Evolutionary conservation across 2,888 invertebrate genomes (phyloP), one percentile per base, ranked within the genome.

Genomic region (Druceiella hillmani): DNA sequence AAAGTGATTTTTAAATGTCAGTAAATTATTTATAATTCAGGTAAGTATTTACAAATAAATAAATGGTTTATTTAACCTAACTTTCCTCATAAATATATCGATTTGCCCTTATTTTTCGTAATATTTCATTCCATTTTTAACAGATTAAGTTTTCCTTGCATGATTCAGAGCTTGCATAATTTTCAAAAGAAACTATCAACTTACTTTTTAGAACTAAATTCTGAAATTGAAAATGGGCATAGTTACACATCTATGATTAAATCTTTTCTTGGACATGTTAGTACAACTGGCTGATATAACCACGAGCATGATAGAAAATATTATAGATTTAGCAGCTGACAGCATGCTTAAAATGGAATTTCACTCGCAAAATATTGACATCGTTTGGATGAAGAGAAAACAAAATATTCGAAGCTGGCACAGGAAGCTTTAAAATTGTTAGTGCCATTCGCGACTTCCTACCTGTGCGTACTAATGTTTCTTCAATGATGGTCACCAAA

Each of bases 161-260:
- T n/a, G n/a, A n/a, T n/a, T n/a, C n/a, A n/a, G 48, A 52, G 49
- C 50, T 51, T 52, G 43, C 47, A 46, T 46, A 48, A 48, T 50
- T 50, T 47, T 30, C 36, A 51, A 46, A 38, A 41, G 43, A 48
- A 50, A 50, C 45, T 51, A 32, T 51, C 50, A 27, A 44, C 40
- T 31, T 47, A 49, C 46, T 50, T 48, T 48, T 44, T 44, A 46
- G 41, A 46, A 17, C 24, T 43, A 46, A 49, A 46, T 37, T 44
- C 44, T 41, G 43, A 44, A 49, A 43, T 46, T 52, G 49, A 50
- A 47, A 49, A 50, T 50, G 47, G 46, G 45, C 44, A 40, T 44
- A 49, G 41, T 46, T 52, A 49, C 49, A 51, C 50, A n/a, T n/a
- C n/a, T n/a, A n/a, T n/a, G n/a, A 37, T 33, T 48, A 48, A 50